Base-by-base conservation (phyloP, 2,888 invertebrate genomes). In the Ichneumon xanthorius region DNA sequence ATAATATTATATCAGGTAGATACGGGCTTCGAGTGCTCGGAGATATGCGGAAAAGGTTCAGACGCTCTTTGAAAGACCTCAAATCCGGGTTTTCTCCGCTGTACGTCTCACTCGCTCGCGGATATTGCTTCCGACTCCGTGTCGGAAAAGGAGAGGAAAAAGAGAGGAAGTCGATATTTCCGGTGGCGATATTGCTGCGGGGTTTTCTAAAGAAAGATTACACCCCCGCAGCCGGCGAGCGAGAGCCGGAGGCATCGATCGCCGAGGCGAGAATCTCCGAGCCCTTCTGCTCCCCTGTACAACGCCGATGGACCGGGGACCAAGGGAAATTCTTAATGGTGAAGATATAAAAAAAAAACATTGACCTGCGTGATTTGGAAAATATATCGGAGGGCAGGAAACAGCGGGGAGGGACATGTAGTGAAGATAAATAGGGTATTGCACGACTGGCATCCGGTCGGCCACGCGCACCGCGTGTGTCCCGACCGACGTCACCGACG, bases 401-500 rank as follows among this genome's bases (percentile, higher is more conserved):
- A 82, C 55, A 53, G 45, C 26, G n/a, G 61, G 63, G 68, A 48
- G 48, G 40, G 63, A 14, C 14, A 45, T 2, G 26, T 58, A 50
- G 22, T 19, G 45, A 50, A 50, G 63, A 72, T 45, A 61, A 33
- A 71, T 55, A 72, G 63, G 45, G 58, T 30, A 19, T 73, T 73
- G 72, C 58, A 84, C 80, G 76, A 80, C 79, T 80, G 82, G 63
- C 90, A 90, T 91, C 91, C 90, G 91, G 91, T 89, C 87, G 85
- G 92, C 91, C 92, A 92, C 93, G 92, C 92, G 92, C 89, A 88
- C 90, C 88, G 90, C 91, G 90, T 92, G 92, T 92, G 92, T 90
- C 90, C 89, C 88, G 65, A 82, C 78, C 90, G 90, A 92, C 93
- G 92, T 93, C 93, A 93, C 89, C 87, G 87, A 90, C 55, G 72